Conservation (phyloP, 2,797 vertebrate species). For the Margarornis squamiger region DNA sequence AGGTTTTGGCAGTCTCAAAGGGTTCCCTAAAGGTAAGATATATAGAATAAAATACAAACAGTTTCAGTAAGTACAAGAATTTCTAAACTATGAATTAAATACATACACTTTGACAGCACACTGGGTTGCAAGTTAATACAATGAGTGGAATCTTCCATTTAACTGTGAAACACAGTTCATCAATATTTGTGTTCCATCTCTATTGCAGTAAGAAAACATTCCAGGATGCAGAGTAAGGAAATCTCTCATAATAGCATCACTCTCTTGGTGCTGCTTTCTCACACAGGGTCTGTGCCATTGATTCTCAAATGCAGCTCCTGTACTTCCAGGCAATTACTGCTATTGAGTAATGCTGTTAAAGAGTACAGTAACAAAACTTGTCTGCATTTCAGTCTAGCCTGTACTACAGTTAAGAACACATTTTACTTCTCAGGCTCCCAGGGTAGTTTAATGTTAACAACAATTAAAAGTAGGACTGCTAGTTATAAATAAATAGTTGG, state of each 20-base stretch:
- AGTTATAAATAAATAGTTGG: neutral
- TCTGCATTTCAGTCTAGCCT: neutral
- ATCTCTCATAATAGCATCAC: neutral
- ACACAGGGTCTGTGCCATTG: rapidly evolving
- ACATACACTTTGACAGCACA: neutral
- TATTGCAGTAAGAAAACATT: neutral
- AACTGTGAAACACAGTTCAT: neutral
- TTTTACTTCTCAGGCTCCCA: neutral
- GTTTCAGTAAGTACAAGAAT: neutral
- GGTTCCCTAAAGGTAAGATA: conserved; percentile 48
- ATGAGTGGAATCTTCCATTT: neutral
- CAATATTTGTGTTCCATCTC: neutral
- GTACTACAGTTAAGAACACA: neutral
- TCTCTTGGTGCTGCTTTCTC: neutral
- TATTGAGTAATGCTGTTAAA: neutral
- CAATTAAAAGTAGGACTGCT: neutral
- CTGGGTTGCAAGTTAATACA: rapidly evolving
- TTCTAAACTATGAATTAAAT: neutral
- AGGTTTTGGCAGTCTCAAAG: neutral
- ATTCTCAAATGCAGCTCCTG: neutral
- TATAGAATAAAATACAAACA: neutral
- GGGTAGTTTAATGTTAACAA: neutral
- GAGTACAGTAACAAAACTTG: neutral
- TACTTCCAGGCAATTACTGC: neutral
- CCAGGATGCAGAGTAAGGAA: neutral